Percentiles rank a stretch among this genome's conserved stretches.
Evolutionary conservation across 2,113 vertebrate species (phyloP).

Genomic region (Tamias sibiricus): DNA sequence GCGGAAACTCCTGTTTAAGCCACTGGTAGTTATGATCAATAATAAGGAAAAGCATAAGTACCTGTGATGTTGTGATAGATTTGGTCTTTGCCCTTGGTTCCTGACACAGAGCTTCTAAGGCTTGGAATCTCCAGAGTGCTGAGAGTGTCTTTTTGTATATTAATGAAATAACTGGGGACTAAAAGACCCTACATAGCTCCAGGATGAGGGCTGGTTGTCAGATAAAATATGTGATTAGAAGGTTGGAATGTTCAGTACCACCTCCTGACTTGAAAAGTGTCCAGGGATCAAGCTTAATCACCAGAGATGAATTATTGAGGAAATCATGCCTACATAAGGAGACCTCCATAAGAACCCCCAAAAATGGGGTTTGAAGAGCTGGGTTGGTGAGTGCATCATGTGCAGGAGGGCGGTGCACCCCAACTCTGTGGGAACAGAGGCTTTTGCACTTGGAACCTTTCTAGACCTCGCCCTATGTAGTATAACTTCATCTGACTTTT

Average conservation of each 20-base stretch:
- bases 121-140: background rate
- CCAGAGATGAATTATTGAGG: background rate
- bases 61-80: background rate
- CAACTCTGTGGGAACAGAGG: background rate
- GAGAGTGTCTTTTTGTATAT: background rate
- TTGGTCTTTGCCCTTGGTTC: background rate
- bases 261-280: background rate
- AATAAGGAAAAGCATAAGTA: constrained; percentile 34
- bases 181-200: background rate
- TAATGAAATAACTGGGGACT: background rate
- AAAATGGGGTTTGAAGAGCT: background rate
- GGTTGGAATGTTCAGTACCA: background rate
- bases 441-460: background rate
- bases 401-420: background rate
- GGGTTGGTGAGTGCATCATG: background rate
- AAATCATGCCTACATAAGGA: background rate
- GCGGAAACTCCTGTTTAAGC: background rate
- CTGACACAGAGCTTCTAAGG: background rate
- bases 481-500: background rate
- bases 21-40: background rate
- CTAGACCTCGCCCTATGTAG: background rate
- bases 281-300: background rate
- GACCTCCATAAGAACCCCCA: background rate
- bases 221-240: background rate
- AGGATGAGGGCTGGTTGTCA: background rate